phyloP scores from a whole-genome alignment of 2,113 vertebrate species.

The Toxotes chatareus region DNA sequence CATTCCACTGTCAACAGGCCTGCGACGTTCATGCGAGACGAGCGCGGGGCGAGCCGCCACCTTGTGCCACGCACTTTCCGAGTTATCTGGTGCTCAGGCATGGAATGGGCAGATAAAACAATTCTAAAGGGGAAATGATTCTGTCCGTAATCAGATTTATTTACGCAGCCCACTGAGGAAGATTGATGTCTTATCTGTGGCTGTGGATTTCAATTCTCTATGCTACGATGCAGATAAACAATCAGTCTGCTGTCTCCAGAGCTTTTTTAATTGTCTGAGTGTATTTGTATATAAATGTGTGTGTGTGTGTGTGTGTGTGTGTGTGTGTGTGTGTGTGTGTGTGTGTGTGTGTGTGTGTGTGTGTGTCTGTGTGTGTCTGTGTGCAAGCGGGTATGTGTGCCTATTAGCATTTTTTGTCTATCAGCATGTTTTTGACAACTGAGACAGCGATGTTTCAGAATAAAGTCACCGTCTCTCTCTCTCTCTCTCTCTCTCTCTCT shows the following conservation, averaged over 20 bases:
- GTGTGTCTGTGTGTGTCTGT: slow-evolving; percentile 2
- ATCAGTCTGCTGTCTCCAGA: slow-evolving; percentile 76
- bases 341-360: slow-evolving; percentile 12
- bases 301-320: slow-evolving; percentile 5
- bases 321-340: slow-evolving; percentile 8
- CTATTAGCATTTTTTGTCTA: slow-evolving; percentile 53
- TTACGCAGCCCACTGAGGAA: slow-evolving; percentile 81
- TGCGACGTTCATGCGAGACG: slow-evolving; percentile 23
- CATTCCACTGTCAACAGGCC: slow-evolving; percentile 32
- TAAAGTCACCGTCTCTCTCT: slow-evolving; percentile 53
- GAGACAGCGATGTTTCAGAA: slow-evolving; percentile 44
- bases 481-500: slow-evolving; percentile 48
- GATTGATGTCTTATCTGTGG: slow-evolving; percentile 85
- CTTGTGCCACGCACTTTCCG: slow-evolving; percentile 64
- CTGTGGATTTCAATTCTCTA: slow-evolving; percentile 82
- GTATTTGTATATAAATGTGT: neutral
- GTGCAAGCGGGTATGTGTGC: neutral
- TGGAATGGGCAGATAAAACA: slow-evolving; percentile 84
- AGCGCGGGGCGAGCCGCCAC: slow-evolving; percentile 52
- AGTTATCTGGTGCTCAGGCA: slow-evolving; percentile 78
- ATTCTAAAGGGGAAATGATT: slow-evolving; percentile 85
- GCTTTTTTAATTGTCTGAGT: slow-evolving; percentile 78
- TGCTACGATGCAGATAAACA: slow-evolving; percentile 81
- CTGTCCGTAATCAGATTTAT: slow-evolving; percentile 86
- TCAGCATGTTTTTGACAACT: slow-evolving; percentile 61